Conservation (phyloP, 2,888 invertebrate genomes). For the Colletes collaris region DNA sequence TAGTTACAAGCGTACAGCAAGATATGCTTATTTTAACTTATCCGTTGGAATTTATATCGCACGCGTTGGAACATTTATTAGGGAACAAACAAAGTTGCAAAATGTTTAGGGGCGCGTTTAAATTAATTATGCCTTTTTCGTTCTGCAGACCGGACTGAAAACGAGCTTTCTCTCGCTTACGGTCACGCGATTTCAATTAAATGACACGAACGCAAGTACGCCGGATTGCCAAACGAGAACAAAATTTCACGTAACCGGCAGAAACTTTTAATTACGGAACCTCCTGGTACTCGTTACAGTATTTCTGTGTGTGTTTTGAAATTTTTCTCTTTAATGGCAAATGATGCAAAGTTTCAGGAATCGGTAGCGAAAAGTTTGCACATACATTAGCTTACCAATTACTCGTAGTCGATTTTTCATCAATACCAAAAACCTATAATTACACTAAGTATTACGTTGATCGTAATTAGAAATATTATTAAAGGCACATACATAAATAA, state of each 20-base stretch:
- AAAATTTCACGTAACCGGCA: slow-evolving; percentile 27
- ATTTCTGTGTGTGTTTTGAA: background rate
- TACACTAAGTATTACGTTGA: no score
- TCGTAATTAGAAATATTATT: no score
- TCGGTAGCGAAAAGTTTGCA: background rate
- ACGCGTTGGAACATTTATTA: background rate
- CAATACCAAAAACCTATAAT: no score
- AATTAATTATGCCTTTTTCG: slow-evolving; percentile 9
- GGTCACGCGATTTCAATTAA: slow-evolving; percentile 39
- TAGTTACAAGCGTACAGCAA: no score
- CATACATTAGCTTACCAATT: no score
- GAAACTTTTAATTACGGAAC: slow-evolving; percentile 40
- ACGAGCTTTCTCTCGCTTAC: slow-evolving; percentile 36
- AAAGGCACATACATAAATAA: no score
- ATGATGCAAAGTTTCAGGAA: background rate
- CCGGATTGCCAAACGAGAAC: slow-evolving; percentile 18
- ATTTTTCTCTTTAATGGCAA: background rate
- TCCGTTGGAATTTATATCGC: no score
- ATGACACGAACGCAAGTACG: slow-evolving; percentile 16
- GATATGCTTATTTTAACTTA: no score
- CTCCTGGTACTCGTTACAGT: background rate
- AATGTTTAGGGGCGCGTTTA: slow-evolving; percentile 4
- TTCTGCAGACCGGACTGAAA: background rate
- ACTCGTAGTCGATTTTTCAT: no score
- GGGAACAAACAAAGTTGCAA: background rate